Evolutionary conservation across 1,140 invertebrate species (phyloP), one percentile per base, ranked within the genome.

Genomic region (Lepidurus apus): DNA sequence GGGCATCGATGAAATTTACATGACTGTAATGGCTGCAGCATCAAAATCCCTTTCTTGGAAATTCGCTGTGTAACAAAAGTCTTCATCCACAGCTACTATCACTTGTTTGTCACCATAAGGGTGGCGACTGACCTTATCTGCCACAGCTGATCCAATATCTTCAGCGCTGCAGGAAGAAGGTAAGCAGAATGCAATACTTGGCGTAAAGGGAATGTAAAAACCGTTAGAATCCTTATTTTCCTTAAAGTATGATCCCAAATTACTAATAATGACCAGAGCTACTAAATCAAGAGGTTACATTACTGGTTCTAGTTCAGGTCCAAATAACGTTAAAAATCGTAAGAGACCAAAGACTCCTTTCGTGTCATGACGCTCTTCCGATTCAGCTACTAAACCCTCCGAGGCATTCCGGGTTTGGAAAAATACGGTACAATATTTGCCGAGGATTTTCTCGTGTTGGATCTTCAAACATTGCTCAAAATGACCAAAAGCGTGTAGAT

Each of bases 341-440:
- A 76, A 24, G 4, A 76, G 10, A 26, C 47, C 43, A 24, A 44
- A 44, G 42, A 76, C 45, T 42, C 75, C 43, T 24, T 45, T 24
- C 75, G 24, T 43, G 24, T 76, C 45, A 1, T 26, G 44, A n/a
- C 42, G 1, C 10, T 47, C 75, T 43, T 76, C 21, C 2, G 45
- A 9, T 8, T 76, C 9, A 26, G 13, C 26, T 11, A 76, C 75
- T 17, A 24, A 26, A 7, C 21, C 75, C 34, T 34, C 34, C 10
- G 45, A 47, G 10, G 5, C 45, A 47, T 47, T 47, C 17, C 45
- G 45, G 21, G 42, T 34, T 24, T 76, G 43, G 7, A 76, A 76
- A 43, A 76, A 76, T 34, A 76, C 75, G n/a, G 75, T 76, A 47
- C 75, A 76, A 24, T 76, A 76, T 8, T 76, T 21, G 43, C 75